Percentiles rank a stretch among this genome's conserved stretches.
Evolutionary conservation across 2,797 vertebrate species (phyloP).

Genomic region (Zenarchopterus dispar): DNA sequence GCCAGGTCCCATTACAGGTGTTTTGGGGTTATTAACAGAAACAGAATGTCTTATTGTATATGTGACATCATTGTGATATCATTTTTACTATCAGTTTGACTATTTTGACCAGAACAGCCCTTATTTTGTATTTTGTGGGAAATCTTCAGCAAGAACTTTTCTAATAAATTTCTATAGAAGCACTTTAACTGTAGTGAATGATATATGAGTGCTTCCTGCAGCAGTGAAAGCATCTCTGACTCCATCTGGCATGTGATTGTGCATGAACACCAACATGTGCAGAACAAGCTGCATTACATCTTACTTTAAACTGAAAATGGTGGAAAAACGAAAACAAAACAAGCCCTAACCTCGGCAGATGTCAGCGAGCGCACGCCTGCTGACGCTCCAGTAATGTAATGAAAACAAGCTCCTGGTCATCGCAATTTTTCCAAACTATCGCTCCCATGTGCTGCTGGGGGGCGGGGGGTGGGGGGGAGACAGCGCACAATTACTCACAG

Average conservation of each 20-base stretch:
- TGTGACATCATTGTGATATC: too few species aligned
- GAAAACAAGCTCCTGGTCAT: conserved; percentile 67
- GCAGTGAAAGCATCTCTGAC: neutral
- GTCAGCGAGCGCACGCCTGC: conserved; percentile 50
- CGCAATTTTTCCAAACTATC: conserved; percentile 67
- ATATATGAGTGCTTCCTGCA: neutral
- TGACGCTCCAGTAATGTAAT: conserved; percentile 51
- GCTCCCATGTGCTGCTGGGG: conserved; percentile 46
- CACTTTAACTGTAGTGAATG: neutral
- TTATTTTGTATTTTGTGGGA: too few species aligned
- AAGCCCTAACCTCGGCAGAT: conserved; percentile 49
- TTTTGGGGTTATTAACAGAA: neutral
- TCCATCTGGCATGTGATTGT: neutral
- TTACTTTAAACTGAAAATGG: conserved; percentile 33
- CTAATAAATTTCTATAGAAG: neutral
- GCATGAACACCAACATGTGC: conserved; percentile 31
- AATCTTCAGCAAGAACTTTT: neutral
- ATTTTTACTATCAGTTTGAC: too few species aligned
- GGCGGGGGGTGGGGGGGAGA: conserved; percentile 17
- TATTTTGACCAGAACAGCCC: too few species aligned
- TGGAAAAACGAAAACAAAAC: conserved; percentile 53
- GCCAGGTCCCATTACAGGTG: neutral
- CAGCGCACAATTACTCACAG: conserved; percentile 59
- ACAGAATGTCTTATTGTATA: neutral
- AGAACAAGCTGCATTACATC: conserved; percentile 33